Evolutionary conservation across 2,113 vertebrate genomes (phyloP).

Genomic region (Gobiocypris rarus): DNA sequence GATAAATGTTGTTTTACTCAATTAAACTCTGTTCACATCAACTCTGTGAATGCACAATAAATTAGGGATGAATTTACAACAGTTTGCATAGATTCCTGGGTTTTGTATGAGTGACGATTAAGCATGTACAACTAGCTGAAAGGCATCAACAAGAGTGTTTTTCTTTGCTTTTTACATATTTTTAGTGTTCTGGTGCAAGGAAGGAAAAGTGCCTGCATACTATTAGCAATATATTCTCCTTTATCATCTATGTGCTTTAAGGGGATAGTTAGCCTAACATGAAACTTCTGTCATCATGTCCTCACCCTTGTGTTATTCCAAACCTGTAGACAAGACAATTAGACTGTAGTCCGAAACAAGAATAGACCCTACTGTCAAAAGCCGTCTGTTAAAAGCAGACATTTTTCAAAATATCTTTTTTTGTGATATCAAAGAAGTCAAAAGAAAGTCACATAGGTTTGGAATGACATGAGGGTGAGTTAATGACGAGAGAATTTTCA

Average conservation of each 20-base stretch:
- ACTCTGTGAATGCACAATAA: background rate
- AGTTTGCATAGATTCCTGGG: conserved; percentile 51
- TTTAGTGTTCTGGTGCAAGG: conserved; percentile 49
- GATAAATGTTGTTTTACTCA: conserved; percentile 3
- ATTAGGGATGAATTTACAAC: conserved; percentile 15
- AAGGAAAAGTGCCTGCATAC: conserved; percentile 2
- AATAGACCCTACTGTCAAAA: background rate
- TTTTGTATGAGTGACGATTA: background rate
- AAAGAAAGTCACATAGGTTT: background rate
- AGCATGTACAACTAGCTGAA: background rate
- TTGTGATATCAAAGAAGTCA: background rate
- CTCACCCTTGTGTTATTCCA: background rate
- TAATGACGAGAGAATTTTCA: background rate
- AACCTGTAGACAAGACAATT: background rate
- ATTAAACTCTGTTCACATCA: background rate
- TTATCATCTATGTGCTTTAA: background rate
- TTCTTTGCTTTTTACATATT: conserved; percentile 34
- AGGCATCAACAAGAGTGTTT: conserved; percentile 33
- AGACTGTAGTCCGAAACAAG: background rate
- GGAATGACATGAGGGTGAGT: background rate
- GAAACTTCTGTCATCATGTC: background rate
- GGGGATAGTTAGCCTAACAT: background rate
- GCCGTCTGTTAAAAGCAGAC: background rate
- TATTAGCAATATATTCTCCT: conserved; percentile 18
- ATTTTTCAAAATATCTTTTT: background rate